Percentiles rank a stretch among this genome's conserved stretches.
phyloP scores from a whole-genome alignment of 1,140 invertebrate species.

The Anastrepha ludens region DNA sequence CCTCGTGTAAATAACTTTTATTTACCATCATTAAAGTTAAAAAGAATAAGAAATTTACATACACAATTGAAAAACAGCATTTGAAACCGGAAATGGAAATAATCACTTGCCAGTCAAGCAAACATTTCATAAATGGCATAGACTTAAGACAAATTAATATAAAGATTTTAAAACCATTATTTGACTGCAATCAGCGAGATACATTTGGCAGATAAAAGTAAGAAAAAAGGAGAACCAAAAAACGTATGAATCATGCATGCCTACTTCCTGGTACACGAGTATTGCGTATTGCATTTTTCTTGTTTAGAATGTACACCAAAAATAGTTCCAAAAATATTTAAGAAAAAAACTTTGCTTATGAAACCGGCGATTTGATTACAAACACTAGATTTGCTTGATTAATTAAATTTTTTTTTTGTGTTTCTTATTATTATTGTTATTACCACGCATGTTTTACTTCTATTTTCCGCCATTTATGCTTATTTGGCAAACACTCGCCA shows the following conservation, averaged over 20 bases:
- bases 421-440: too few relatives aligned
- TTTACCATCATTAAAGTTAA: background rate
- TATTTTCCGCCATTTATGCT: background rate
- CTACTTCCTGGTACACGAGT: slow-evolving; percentile 16
- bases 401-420: background rate
- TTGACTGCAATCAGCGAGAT: slow-evolving; percentile 24
- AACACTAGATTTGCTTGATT: too few relatives aligned
- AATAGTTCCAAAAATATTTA: background rate
- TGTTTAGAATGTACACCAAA: background rate
- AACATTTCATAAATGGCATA: background rate
- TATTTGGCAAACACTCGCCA: background rate
- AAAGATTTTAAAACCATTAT: background rate
- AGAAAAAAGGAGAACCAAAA: background rate
- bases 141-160: background rate
- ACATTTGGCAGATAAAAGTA: background rate
- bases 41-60: background rate
- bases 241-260: background rate
- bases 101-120: background rate
- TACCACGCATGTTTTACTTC: background rate
- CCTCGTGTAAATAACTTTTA: background rate
- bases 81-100: slow-evolving; percentile 37
- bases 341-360: background rate
- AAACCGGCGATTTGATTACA: too few relatives aligned
- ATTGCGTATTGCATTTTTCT: background rate
- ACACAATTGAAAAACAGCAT: slow-evolving; percentile 49